A percentile compares a stretch with the other conserved stretches of the same genome.
phyloP scores from a whole-genome alignment of 2,113 vertebrate species.

The Nycticebus coucang region DNA sequence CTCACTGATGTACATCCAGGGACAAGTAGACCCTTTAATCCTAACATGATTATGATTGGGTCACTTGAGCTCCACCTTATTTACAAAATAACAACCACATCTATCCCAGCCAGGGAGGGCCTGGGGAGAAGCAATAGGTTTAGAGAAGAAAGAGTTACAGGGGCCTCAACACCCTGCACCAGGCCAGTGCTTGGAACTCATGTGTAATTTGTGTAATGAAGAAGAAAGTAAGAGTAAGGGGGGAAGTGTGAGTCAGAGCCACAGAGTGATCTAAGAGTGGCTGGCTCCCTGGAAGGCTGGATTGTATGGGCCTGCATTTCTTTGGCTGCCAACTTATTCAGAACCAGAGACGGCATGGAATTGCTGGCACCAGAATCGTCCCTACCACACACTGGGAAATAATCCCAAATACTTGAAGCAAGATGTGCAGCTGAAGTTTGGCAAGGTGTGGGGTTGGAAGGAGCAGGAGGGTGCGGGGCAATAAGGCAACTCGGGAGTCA shows the following conservation, averaged over 20 bases:
- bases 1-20: background rate
- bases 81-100: background rate
- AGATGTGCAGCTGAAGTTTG: slow-evolving; percentile 38
- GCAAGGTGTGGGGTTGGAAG: background rate
- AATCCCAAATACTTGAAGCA: slow-evolving; percentile 48
- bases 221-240: background rate
- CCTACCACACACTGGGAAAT: slow-evolving; percentile 46
- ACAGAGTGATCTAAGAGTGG: background rate
- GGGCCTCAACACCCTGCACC: background rate
- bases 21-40: background rate
- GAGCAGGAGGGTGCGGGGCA: background rate
- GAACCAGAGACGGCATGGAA: slow-evolving; percentile 49
- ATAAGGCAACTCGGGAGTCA: background rate
- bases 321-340: slow-evolving; percentile 45
- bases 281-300: background rate
- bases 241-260: background rate
- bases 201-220: background rate
- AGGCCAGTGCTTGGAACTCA: background rate
- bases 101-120: background rate
- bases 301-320: slow-evolving; percentile 5
- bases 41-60: background rate
- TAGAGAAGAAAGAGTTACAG: background rate
- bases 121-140: background rate
- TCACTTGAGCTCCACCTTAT: background rate
- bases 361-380: slow-evolving; percentile 51